Base-by-base conservation (phyloP, 2,113 vertebrate species). In the Lynx canadensis region DNA sequence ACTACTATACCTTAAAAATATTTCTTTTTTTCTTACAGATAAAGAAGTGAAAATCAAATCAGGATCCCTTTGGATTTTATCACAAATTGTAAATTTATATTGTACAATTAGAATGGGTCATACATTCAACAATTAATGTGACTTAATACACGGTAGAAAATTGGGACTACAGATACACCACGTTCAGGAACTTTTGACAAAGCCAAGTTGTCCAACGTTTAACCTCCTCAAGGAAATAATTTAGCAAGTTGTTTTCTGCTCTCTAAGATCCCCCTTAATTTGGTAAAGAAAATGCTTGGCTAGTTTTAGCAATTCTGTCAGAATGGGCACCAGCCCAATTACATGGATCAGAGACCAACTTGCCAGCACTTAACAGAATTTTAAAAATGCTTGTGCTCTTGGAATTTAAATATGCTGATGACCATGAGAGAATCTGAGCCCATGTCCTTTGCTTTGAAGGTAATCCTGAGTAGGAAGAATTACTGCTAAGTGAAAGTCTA, bases 181-280 rank as follows among this genome's bases (percentile, higher is more conserved):
- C 4, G 6, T 95, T 88, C 13, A 76, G 50, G 69, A 94, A 87
- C 14, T 21, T 87, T 60, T 76, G 65, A 66, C n/a, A 33, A 96
- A 96, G 27, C 66, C 38, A 73, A 15, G 2, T 50, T 74, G 8
- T 79, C 10, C 33, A 86, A 69, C 18, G 55, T 90, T 63, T 88
- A 29, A 83, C 33, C 15, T 92, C 71, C 38, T 86, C 7, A 4
- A 27, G 65, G 63, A 33, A 45, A 66, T 76, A 68, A 81, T 71
- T 63, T 78, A 48, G 78, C 89, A 87, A 83, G 31, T 73, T 80
- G 27, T 48, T 94, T 80, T 73, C 83, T 83, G 57, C 5, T 92
- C 29, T 83, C 84, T 16, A 29, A 89, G 63, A 57, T 84, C 50
- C 50, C 50, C 66, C 96, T 94, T 88, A 96, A 91, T 94, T 92